Evolutionary conservation across 2,797 vertebrate genomes (phyloP), one percentile per base, ranked within the genome.

Genomic region (Furcifer pardalis): DNA sequence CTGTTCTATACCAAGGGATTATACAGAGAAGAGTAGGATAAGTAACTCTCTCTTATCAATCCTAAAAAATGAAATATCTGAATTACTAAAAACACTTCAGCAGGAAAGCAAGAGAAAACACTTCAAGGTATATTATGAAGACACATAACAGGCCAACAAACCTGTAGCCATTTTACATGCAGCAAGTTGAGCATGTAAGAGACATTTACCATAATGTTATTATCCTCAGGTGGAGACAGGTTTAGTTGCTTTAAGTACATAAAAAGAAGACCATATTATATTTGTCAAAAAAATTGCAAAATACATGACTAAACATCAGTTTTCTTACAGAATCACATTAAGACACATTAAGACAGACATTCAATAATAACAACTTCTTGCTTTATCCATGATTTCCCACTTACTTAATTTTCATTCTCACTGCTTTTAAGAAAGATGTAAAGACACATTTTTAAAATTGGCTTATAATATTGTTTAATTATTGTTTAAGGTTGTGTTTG

Each of bases 81-180:
- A 60, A 65, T 27, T 21, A 13, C 66, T 46, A 85, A 71, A n/a
- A 62, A 82, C 12, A 78, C 81, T 73, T 63, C 1, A 83, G 23
- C 56, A 80, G 83, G 83, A 95, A 94, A 94, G 95, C 95, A 96
- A 96, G 95, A 97, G 96, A 93, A 96, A 95, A 91, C 97, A 97
- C 91, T 94, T 93, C 85, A 85, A 75, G 90, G 92, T 92, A 96
- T 91, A 89, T 93, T 96, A 94, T 96, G 94, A 95, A 96, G 95
- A 94, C 94, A 95, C 52, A 94, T n/a, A n/a, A n/a, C 88, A 96
- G 95, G 94, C 95, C 94, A 95, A 97, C 98, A 96, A 96, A 99
- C 98, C 98, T 99, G 98, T 77, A 99, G 96, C 98, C 98, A 99
- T 96, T 97, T 98, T 93, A 98, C 98, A 95, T 97, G 98, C 96